Evolutionary conservation across 2,888 invertebrate genomes (phyloP).

Genomic region (Agonopterix subpropinquella): DNA sequence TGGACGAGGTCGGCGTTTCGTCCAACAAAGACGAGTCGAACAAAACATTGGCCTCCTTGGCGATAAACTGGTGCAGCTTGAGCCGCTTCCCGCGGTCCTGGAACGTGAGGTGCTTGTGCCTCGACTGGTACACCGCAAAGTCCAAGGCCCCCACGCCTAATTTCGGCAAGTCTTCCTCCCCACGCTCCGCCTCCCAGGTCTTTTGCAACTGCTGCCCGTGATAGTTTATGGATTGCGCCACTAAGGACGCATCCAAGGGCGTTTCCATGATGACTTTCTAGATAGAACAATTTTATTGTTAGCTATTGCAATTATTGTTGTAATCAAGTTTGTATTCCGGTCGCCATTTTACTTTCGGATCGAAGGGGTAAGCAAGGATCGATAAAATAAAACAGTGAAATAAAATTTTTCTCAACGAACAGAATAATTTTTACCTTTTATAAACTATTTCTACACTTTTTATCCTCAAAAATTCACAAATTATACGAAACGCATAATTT

Average conservation of each 20-base stretch:
- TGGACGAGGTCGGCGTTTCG: slow-evolving; percentile 64
- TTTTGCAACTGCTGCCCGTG: slow-evolving; percentile 92
- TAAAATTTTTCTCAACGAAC: too few relatives aligned
- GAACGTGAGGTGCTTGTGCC: slow-evolving; percentile 88
- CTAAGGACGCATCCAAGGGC: slow-evolving; percentile 66
- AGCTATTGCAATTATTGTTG: too few relatives aligned
- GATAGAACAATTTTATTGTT: background rate
- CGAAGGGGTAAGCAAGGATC: too few relatives aligned
- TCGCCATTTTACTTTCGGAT: too few relatives aligned
- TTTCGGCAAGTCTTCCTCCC: slow-evolving; percentile 83
- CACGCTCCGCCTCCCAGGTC: slow-evolving; percentile 90
- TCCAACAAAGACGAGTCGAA: slow-evolving; percentile 76
- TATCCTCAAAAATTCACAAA: too few relatives aligned
- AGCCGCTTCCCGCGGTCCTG: slow-evolving; percentile 89
- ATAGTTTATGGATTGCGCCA: slow-evolving; percentile 86
- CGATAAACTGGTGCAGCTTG: slow-evolving; percentile 91
- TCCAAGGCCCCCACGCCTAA: slow-evolving; percentile 77
- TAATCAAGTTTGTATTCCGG: too few relatives aligned
- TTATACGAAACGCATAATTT: too few relatives aligned
- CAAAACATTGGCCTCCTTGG: slow-evolving; percentile 87
- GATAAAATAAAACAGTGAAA: too few relatives aligned
- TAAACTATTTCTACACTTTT: too few relatives aligned
- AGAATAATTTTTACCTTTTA: too few relatives aligned
- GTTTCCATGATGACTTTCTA: slow-evolving; percentile 46
- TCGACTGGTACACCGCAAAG: slow-evolving; percentile 84